Conservation (phyloP, 2,888 invertebrate genomes). For the Lasioglossum figueresi region DNA sequence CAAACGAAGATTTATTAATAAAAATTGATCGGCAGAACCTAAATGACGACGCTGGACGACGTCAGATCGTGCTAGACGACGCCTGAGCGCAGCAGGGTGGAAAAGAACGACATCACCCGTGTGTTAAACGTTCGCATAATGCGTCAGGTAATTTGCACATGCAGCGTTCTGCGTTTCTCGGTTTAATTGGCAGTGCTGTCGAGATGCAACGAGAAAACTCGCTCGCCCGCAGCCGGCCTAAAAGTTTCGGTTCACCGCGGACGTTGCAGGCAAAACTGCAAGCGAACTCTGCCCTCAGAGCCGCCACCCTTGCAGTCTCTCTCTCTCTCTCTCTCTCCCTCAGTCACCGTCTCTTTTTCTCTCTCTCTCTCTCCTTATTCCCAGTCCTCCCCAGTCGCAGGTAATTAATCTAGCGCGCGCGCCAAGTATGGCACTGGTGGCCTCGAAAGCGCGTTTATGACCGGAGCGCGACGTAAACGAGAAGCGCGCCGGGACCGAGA, state of each 20-base stretch:
- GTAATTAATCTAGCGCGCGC: constrained; percentile 60
- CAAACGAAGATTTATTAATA: not conserved
- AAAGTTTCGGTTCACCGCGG: constrained; percentile 11
- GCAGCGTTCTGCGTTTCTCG: not conserved
- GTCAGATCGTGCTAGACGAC: too few species aligned
- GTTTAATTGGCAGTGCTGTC: not conserved
- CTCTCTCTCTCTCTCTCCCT: not conserved
- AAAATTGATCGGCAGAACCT: not conserved
- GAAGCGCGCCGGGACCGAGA: constrained; percentile 29
- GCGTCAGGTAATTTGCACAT: constrained; percentile 5
- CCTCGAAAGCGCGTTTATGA: constrained; percentile 59
- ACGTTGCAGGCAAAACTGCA: constrained; percentile 7
- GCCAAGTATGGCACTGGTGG: constrained; percentile 62
- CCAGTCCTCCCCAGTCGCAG: constrained; percentile 12
- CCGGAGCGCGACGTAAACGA: constrained; percentile 55
- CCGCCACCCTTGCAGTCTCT: not conserved
- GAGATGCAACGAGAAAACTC: not conserved
- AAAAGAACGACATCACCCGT: not conserved
- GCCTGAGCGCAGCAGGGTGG: not conserved
- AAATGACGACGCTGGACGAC: not conserved
- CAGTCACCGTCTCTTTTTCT: not conserved
- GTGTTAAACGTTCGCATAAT: not conserved
- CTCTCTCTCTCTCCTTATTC: not conserved
- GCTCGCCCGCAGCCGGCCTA: constrained; percentile 4
- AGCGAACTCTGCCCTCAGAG: not conserved